These are phyloP conservation scores for Lamprologus ornatipinnis DNA, from an alignment of 2,113 vertebrate species.

Conservation along the genomic window DNA sequence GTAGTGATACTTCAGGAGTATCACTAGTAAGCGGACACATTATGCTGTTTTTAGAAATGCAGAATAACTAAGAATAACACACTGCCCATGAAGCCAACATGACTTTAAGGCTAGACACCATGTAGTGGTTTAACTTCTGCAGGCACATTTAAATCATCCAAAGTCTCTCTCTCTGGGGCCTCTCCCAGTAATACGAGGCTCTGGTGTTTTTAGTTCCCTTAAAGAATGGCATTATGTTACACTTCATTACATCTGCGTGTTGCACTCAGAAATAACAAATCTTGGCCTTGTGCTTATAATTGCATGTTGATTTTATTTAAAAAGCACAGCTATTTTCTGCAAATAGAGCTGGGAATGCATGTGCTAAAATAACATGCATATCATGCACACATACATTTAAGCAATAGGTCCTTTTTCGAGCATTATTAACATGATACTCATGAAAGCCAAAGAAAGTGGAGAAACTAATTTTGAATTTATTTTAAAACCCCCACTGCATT, in stretches of 20 bases:
- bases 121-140: constrained; percentile 13
- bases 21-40: neutral
- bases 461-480: neutral
- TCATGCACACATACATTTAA: neutral
- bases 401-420: neutral
- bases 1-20: neutral
- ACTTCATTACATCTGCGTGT: neutral
- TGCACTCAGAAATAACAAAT: constrained; percentile 1
- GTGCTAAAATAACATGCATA: neutral
- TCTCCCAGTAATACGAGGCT: neutral
- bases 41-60: neutral
- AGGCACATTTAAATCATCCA: neutral
- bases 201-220: constrained; percentile 5
- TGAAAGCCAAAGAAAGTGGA: neutral
- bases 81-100: neutral
- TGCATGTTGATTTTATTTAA: neutral
- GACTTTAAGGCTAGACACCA: neutral
- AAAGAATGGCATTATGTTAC: neutral
- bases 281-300: neutral
- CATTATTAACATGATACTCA: neutral
- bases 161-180: neutral
- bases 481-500: neutral
- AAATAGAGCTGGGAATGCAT: neutral
- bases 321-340: neutral
- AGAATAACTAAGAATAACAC: constrained; percentile 12